Conservation (phyloP, 2,797 vertebrate species). For the Perodicticus potto region DNA sequence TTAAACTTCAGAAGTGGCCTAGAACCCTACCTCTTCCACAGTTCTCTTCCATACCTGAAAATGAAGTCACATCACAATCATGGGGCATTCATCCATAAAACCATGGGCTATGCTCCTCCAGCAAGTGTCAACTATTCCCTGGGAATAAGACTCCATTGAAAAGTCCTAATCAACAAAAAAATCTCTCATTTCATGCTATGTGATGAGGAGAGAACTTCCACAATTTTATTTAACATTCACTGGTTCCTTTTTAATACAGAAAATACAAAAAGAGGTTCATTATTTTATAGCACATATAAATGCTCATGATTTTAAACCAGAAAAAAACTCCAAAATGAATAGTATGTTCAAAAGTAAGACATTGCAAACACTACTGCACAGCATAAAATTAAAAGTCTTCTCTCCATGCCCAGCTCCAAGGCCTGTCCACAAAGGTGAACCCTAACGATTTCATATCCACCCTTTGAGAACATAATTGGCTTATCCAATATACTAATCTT, state of each 20-base stretch:
- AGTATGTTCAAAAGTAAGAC: not conserved
- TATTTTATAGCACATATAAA: not conserved
- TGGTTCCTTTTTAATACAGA: not conserved
- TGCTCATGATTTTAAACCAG: not conserved
- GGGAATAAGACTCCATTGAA: not conserved
- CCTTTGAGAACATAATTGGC: not conserved
- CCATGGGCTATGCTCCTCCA: not conserved
- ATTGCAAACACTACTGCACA: conserved; percentile 26
- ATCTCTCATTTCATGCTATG: not conserved
- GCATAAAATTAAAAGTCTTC: not conserved
- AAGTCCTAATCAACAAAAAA: not conserved
- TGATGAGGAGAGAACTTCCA: not conserved
- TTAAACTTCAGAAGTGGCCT: not conserved
- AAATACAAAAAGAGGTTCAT: not conserved
- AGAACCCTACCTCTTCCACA: not conserved
- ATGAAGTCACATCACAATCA: not conserved
- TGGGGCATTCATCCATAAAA: not conserved
- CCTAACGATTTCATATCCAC: not conserved
- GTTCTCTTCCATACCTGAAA: not conserved
- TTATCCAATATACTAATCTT: not conserved
- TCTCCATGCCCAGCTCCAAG: not conserved
- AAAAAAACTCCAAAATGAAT: not conserved
- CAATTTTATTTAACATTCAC: not conserved
- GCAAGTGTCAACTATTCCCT: not conserved
- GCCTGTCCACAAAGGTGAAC: not conserved